Conservation (phyloP, 2,797 vertebrate genomes). For the Fistularia commersonii region DNA sequence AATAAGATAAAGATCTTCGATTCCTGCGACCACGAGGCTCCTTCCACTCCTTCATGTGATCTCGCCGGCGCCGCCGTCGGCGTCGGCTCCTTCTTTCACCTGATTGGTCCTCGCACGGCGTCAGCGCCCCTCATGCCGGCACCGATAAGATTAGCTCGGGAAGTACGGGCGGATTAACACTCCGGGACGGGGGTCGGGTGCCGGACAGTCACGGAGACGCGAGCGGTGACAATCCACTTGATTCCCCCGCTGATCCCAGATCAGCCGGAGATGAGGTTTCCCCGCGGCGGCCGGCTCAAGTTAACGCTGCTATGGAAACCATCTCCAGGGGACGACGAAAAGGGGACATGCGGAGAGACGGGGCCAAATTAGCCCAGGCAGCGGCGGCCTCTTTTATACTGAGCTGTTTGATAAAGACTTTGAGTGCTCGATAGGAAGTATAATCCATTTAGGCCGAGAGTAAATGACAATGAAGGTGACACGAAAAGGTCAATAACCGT, state of each 20-base stretch:
- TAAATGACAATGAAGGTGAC: constrained; percentile 47
- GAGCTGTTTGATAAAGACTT: constrained; percentile 50
- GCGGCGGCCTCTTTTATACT: constrained; percentile 40
- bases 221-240: constrained; percentile 42
- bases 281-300: constrained; percentile 35
- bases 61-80: no score
- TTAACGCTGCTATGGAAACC: constrained; percentile 61
- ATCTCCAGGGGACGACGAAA: constrained; percentile 53
- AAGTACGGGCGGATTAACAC: constrained; percentile 63
- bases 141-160: constrained; percentile 44
- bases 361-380: constrained; percentile 42
- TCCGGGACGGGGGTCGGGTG: constrained; percentile 21
- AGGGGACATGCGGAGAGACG: constrained; percentile 32
- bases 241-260: constrained; percentile 53
- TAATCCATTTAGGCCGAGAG: constrained; percentile 45
- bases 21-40: no score
- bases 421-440: constrained; percentile 29
- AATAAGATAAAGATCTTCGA: no score
- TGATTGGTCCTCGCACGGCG: constrained; percentile 55
- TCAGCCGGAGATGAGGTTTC: constrained; percentile 51
- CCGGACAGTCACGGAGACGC: constrained; percentile 12
- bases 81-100: constrained; percentile 54
- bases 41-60: no score
- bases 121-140: constrained; percentile 41
- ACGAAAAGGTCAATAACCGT: constrained; percentile 34